phyloP scores from a whole-genome alignment of 2,797 vertebrate species.

The Orientallactaga sibirica region DNA sequence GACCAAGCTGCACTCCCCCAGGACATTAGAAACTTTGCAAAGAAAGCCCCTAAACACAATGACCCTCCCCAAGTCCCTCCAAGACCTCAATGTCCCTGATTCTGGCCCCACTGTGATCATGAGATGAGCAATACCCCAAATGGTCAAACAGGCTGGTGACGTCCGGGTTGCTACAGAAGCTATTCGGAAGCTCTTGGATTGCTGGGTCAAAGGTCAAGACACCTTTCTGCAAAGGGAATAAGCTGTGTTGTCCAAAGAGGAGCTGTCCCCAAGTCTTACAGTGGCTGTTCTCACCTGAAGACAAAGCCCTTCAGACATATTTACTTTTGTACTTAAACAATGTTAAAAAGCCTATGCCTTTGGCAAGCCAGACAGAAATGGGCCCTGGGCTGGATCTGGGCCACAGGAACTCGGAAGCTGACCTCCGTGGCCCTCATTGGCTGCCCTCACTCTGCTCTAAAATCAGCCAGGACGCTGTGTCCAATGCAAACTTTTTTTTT shows the following conservation, averaged over 20 bases:
- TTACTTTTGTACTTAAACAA: background rate
- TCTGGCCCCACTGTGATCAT: no score
- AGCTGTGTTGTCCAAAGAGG: background rate
- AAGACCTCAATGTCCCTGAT: background rate
- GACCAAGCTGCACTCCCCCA: rapidly evolving
- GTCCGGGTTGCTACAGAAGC: background rate
- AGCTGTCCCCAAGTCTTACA: rapidly evolving
- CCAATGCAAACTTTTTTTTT: background rate
- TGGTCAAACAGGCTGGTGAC: background rate
- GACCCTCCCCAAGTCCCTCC: background rate
- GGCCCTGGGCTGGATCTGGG: background rate
- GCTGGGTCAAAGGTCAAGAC: background rate
- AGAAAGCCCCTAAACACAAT: no score
- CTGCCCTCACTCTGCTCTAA: background rate
- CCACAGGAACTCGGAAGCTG: rapidly evolving
- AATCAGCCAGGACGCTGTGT: rapidly evolving
- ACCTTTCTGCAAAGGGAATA: rapidly evolving
- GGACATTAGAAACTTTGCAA: background rate
- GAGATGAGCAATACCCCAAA: background rate
- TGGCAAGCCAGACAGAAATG: rapidly evolving
- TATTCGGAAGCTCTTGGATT: background rate
- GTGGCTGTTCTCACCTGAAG: background rate
- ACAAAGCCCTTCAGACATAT: no score
- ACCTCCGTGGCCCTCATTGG: background rate
- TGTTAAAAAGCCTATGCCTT: background rate